Evolutionary conservation across 2,888 invertebrate species (phyloP).

Genomic region (Branchipolynoe longqiensis): DNA sequence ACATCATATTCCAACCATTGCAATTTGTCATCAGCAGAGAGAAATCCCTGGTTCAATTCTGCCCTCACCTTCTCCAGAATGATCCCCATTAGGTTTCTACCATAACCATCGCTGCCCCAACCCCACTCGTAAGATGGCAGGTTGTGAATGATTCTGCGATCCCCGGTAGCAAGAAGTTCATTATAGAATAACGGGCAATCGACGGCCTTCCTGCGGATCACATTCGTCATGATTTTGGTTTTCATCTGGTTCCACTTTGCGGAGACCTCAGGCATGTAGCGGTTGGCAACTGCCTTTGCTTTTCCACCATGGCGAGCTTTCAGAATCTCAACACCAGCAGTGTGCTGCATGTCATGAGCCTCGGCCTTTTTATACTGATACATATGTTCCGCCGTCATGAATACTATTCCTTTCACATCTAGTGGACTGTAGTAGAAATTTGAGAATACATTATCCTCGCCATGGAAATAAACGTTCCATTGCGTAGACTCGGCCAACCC

Average conservation of each 20-base stretch:
- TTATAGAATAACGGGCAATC: not conserved
- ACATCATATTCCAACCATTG: no score
- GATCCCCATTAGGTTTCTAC: constrained; percentile 8
- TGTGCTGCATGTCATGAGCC: not conserved
- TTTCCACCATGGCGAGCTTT: not conserved
- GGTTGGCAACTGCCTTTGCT: constrained; percentile 3
- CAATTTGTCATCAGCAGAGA: no score
- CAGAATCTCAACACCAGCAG: not conserved
- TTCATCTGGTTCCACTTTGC: not conserved
- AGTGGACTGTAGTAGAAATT: not conserved
- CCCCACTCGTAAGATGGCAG: not conserved
- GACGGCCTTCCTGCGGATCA: not conserved
- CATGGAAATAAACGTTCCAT: constrained; percentile 38
- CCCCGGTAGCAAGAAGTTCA: not conserved
- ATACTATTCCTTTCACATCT: not conserved
- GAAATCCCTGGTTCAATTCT: no score
- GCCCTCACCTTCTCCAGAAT: constrained; percentile 12
- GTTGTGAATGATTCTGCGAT: constrained; percentile 1
- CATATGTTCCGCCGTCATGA: constrained; percentile 28
- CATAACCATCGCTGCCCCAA: constrained; percentile 7
- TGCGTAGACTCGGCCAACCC: not conserved
- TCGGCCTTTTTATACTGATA: constrained; percentile 51
- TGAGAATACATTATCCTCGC: not conserved
- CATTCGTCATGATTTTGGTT: not conserved
- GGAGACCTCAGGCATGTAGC: not conserved